Percentiles rank a stretch among this genome's conserved stretches.
Evolutionary conservation across 2,797 vertebrate species (phyloP).

Genomic region (Bufotes viridis): DNA sequence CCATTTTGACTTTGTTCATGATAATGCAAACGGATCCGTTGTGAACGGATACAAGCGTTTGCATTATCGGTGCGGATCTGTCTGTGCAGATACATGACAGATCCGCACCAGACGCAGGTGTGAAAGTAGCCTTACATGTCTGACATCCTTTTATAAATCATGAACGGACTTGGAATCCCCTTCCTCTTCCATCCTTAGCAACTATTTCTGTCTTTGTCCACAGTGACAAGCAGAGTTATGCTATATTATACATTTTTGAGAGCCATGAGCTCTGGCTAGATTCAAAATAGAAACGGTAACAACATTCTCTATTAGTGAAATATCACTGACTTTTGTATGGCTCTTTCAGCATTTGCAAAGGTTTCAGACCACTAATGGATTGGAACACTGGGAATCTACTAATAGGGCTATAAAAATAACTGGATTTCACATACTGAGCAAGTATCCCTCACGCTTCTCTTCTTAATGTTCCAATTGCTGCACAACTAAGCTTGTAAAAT

Average conservation of each 20-base stretch:
- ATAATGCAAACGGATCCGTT: no score
- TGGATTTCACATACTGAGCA: slow-evolving; percentile 41
- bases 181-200: neutral
- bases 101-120: no score
- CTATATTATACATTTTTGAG: neutral
- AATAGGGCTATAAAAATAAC: slow-evolving; percentile 57
- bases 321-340: slow-evolving; percentile 46
- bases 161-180: neutral
- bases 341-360: slow-evolving; percentile 57
- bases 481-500: slow-evolving; percentile 43
- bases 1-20: no score
- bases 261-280: neutral
- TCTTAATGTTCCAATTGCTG: slow-evolving; percentile 55
- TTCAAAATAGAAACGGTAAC: slow-evolving; percentile 19
- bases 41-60: no score
- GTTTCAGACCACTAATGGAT: slow-evolving; percentile 47
- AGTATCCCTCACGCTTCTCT: slow-evolving; percentile 20
- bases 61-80: no score
- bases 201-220: neutral
- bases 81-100: no score
- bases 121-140: no score
- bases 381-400: slow-evolving; percentile 43
- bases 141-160: neutral
- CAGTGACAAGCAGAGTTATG: neutral
- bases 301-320: slow-evolving; percentile 37